Evolutionary conservation across 2,888 invertebrate genomes (phyloP).

Genomic region (Drosophila monieri): DNA sequence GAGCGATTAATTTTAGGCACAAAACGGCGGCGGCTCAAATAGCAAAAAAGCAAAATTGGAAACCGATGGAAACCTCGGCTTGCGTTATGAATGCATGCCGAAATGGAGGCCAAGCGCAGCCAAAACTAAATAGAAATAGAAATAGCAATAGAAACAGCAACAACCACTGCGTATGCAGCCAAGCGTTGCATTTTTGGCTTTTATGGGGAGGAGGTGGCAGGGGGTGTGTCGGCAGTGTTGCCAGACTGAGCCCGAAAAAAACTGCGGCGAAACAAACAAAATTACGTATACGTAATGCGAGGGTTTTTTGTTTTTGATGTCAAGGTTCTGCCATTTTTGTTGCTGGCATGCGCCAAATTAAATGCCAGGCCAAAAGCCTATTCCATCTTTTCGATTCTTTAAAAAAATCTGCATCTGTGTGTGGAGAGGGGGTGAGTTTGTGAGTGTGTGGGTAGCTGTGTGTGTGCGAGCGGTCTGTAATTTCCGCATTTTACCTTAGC

Average conservation of each 20-base stretch:
- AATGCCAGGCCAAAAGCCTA: conserved; percentile 20
- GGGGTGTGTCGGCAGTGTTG: conserved; percentile 53
- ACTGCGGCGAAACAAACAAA: conserved; percentile 13
- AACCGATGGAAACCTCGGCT: conserved; percentile 79
- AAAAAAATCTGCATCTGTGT: conserved; percentile 7
- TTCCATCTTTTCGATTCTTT: conserved; percentile 54
- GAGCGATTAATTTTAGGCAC: conserved; percentile 76
- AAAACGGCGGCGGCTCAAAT: conserved; percentile 68
- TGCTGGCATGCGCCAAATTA: conserved; percentile 5
- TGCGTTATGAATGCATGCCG: conserved; percentile 77
- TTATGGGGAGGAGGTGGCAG: conserved; percentile 1
- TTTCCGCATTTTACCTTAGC: conserved; percentile 70
- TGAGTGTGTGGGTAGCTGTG: background rate
- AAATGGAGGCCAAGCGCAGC: conserved; percentile 80
- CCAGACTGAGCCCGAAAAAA: conserved; percentile 59
- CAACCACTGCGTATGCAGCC: conserved; percentile 64
- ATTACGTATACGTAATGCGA: conserved; percentile 58
- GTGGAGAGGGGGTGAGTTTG: background rate
- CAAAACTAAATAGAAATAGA: conserved; percentile 69
- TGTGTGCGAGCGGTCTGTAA: conserved; percentile 21
- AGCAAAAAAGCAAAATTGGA: conserved; percentile 72
- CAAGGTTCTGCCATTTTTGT: conserved; percentile 23
- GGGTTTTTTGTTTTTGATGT: conserved; percentile 23
- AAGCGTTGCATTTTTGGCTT: conserved; percentile 77
- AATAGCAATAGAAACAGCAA: conserved; percentile 47